Conservation (phyloP, 2,113 vertebrate species). For the Gadus macrocephalus region DNA sequence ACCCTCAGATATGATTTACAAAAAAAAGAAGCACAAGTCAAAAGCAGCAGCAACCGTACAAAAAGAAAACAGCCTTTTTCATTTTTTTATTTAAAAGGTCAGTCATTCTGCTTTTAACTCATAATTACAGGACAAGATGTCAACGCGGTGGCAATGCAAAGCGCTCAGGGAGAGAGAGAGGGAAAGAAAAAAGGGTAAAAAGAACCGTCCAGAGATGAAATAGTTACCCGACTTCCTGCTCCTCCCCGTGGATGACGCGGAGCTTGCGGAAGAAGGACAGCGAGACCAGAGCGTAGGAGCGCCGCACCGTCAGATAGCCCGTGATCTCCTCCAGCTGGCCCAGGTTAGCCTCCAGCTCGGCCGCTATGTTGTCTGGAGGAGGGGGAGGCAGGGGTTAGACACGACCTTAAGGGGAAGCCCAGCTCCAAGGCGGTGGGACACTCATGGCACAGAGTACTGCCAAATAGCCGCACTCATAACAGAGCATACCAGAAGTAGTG, state of each 20-base stretch:
- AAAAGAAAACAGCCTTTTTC: conserved; percentile 25
- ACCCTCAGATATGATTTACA: conserved; percentile 39
- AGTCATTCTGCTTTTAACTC: conserved; percentile 55
- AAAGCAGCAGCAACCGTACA: conserved; percentile 34
- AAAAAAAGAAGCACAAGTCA: neutral
- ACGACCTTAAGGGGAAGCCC: conserved; percentile 1
- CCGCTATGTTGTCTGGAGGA: conserved; percentile 88
- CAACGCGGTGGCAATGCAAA: conserved; percentile 30
- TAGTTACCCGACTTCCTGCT: conserved; percentile 82
- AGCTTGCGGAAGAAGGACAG: conserved; percentile 96
- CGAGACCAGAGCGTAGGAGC: conserved; percentile 93
- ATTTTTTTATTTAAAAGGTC: conserved; percentile 51
- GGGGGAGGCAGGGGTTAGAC: neutral
- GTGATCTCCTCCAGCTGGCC: conserved; percentile 96
- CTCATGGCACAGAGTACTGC: too few species aligned
- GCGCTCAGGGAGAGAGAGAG: conserved; percentile 5
- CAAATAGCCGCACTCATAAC: too few species aligned
- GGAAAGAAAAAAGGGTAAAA: neutral
- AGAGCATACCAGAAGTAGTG: too few species aligned
- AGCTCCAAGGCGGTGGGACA: neutral
- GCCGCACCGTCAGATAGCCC: conserved; percentile 89
- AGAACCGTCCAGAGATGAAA: neutral
- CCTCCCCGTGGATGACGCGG: conserved; percentile 84
- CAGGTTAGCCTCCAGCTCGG: conserved; percentile 92
- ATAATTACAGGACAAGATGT: conserved; percentile 58